Conservation (phyloP, 2,113 vertebrate species). For the Pycnonotus jocosus region DNA sequence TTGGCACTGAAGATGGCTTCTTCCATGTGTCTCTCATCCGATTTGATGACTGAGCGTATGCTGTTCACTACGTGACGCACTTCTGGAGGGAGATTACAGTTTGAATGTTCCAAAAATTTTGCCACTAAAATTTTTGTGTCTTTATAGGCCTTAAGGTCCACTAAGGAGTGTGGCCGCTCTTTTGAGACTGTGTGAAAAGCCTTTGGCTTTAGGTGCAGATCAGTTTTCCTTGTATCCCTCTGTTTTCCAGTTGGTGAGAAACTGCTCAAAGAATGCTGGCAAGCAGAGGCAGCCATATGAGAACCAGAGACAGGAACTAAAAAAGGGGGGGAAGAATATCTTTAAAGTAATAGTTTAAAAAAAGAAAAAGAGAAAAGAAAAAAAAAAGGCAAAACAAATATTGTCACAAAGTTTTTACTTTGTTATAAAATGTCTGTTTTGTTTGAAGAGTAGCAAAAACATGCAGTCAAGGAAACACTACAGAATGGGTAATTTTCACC, state of each 20-base stretch:
- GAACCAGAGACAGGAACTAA: conserved; percentile 67
- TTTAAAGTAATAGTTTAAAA: conserved; percentile 32
- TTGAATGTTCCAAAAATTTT: conserved; percentile 92
- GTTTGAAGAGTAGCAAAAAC: neutral
- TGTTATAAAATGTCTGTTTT: neutral
- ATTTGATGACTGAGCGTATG: conserved; percentile 84
- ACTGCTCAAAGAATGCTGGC: conserved; percentile 64
- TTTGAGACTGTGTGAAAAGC: conserved; percentile 65
- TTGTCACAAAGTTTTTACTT: neutral
- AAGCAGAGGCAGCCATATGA: conserved; percentile 54
- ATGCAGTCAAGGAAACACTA: neutral
- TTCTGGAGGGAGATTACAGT: conserved; percentile 85
- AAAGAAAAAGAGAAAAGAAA: neutral
- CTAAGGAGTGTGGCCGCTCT: conserved; percentile 81
- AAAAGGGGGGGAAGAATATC: conserved; percentile 47
- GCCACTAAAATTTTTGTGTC: conserved; percentile 93
- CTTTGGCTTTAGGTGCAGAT: conserved; percentile 73
- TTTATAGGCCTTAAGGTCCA: conserved; percentile 89
- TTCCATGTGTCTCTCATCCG: conserved; percentile 88
- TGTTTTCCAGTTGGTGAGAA: conserved; percentile 56
- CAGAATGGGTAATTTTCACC: neutral
- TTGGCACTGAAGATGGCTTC: conserved; percentile 89
- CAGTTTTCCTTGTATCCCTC: conserved; percentile 70
- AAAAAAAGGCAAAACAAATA: neutral
- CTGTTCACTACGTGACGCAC: conserved; percentile 89